Evolutionary conservation across 2,797 vertebrate genomes (phyloP), one percentile per base, ranked within the genome.

Genomic region (Myotis daubentonii): DNA sequence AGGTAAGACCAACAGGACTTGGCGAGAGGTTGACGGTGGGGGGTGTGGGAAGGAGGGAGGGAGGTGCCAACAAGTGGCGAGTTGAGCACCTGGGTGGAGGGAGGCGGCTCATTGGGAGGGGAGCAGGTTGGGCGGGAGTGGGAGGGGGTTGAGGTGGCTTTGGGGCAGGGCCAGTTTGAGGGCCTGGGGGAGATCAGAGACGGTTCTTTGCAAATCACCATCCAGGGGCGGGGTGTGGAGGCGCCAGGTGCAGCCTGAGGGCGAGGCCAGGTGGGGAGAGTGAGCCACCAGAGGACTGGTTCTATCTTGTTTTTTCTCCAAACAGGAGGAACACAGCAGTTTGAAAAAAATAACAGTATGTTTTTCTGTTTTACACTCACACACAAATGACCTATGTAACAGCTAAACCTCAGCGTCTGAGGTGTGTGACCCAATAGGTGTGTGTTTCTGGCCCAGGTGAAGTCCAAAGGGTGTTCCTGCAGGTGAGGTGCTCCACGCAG

Each of bases 211-310:
- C 22, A 33, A 41, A 30, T n/a, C 33, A 22, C 36, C 19, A 9
- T 23, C 33, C 25, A 0, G 30, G 57, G n/a, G 38, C 68, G 57
- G 38, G 38, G 13, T 0, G 8, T 25, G 13, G 28, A 17, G 38
- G 9, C 5, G 47, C 49, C 41, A 10, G 19, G 20, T 8, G 70
- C 53, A 16, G 79, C 9, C 1, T 0, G 8, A 25, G 62, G 51
- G 15, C 17, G 11, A 22, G 71, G 81, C 36, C 28, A 2, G 51
- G 38, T 3, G 1, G 3, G 6, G 30, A 22, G 49, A 65, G 12
- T 9, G 55, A 47, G 19, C 47, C 17, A 3, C 0, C 22, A 0
- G 13, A 53, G 68, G 22, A 8, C 23, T 15, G 17, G 2, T 12
- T 80, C 74, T 44, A 8, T 7, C 72, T 41, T n/a, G 9, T 47